phyloP scores from a whole-genome alignment of 2,113 vertebrate species.

The Odocoileus virginianus region DNA sequence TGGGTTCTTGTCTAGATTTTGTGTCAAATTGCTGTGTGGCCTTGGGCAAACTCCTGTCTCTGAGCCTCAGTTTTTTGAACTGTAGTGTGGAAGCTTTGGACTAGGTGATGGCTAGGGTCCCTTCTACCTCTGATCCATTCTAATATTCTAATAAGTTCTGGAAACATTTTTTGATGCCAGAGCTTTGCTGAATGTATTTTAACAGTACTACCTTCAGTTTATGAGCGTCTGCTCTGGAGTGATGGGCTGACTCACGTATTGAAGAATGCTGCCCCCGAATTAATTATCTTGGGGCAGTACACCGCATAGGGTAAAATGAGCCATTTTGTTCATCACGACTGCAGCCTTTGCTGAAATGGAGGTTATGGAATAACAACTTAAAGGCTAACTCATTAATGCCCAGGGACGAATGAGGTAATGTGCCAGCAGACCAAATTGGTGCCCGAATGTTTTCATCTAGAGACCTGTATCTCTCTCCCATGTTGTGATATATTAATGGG shows the following conservation, averaged over 20 bases:
- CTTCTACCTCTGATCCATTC: neutral
- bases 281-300: slow-evolving; percentile 48
- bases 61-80: slow-evolving; percentile 25
- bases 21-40: neutral
- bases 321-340: slow-evolving; percentile 7
- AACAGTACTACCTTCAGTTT: neutral
- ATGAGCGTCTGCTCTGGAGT: neutral
- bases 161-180: neutral
- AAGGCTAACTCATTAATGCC: slow-evolving; percentile 61
- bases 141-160: slow-evolving; percentile 1
- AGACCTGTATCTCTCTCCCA: neutral
- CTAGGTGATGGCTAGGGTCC: neutral
- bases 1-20: slow-evolving; percentile 4
- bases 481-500: neutral
- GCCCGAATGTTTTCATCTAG: neutral
- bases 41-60: neutral
- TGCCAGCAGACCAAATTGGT: slow-evolving; percentile 25
- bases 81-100: neutral
- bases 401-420: neutral
- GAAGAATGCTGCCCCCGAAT: neutral
- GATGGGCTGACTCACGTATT: neutral
- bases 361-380: slow-evolving; percentile 53
- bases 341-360: slow-evolving; percentile 49
- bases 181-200: slow-evolving; percentile 26
- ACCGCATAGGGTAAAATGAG: slow-evolving; percentile 39